phyloP scores from a whole-genome alignment of 2,113 vertebrate species.

The Xiphophorus hellerii region DNA sequence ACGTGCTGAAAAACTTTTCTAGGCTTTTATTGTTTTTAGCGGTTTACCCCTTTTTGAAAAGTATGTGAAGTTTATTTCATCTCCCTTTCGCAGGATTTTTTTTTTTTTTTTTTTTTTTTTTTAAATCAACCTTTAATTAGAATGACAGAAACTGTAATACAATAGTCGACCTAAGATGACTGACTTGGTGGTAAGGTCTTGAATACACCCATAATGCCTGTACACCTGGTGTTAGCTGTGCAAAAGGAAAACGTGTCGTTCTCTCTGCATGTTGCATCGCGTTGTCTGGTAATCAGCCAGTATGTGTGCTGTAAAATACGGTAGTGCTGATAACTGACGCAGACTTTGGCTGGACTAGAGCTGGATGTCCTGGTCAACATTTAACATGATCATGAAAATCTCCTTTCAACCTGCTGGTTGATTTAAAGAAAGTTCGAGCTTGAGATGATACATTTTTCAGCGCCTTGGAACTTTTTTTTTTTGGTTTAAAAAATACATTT shows the following conservation, averaged over 20 bases:
- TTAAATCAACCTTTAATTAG: neutral
- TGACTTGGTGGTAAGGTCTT: neutral
- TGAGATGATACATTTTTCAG: neutral
- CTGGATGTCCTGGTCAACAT: neutral
- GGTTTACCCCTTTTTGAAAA: no score
- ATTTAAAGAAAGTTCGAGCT: neutral
- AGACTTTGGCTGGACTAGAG: slow-evolving; percentile 14
- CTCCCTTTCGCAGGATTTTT: neutral
- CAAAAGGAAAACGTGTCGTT: no score
- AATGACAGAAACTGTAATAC: no score
- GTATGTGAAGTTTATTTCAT: neutral
- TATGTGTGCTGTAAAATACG: slow-evolving; percentile 4
- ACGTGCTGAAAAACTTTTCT: no score
- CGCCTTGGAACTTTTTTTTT: neutral
- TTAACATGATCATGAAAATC: neutral
- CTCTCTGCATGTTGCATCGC: neutral
- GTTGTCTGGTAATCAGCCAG: neutral
- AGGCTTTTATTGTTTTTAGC: neutral
- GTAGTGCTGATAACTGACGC: neutral
- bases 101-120: neutral
- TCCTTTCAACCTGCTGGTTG: neutral
- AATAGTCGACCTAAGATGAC: neutral
- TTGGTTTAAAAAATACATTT: neutral
- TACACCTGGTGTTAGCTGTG: no score
- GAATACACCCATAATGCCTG: no score